Conservation (phyloP, 2,888 invertebrate genomes). For the Meganola albula region DNA sequence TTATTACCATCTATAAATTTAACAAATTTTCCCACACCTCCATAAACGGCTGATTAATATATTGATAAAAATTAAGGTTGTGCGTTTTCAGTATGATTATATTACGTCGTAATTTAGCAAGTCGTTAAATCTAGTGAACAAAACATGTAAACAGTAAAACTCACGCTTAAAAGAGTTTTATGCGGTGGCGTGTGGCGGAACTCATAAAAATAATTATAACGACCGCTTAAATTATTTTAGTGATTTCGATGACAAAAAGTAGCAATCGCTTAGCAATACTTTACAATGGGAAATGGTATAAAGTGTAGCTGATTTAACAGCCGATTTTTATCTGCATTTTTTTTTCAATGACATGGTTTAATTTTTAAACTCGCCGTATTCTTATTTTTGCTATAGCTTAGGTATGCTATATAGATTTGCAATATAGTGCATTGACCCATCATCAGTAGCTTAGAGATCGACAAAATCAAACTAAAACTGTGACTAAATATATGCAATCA, state of each 20-base stretch:
- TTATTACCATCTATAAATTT: conserved; percentile 3
- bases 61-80: conserved; percentile 17
- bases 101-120: conserved; percentile 25
- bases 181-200: conserved; percentile 37
- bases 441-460: no score
- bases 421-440: no score
- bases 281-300: no score
- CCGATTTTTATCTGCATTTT: no score
- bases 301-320: no score
- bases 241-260: conserved; percentile 34
- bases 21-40: not conserved
- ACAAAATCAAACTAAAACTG: no score
- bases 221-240: conserved; percentile 42
- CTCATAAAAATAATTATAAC: conserved; percentile 48
- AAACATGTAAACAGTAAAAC: conserved; percentile 35
- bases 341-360: no score
- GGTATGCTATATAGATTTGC: no score
- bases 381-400: no score
- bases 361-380: no score
- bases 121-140: conserved; percentile 31
- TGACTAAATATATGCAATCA: no score
- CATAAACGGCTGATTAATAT: conserved; percentile 9
- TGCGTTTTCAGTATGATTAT: conserved; percentile 9
- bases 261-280: conserved; percentile 25
- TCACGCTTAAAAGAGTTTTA: conserved; percentile 38